A percentile compares a stretch with the other conserved stretches of the same genome.
These are phyloP conservation scores for Venturia canescens DNA, from an alignment of 1,140 invertebrate species.

Conservation along the genomic window DNA sequence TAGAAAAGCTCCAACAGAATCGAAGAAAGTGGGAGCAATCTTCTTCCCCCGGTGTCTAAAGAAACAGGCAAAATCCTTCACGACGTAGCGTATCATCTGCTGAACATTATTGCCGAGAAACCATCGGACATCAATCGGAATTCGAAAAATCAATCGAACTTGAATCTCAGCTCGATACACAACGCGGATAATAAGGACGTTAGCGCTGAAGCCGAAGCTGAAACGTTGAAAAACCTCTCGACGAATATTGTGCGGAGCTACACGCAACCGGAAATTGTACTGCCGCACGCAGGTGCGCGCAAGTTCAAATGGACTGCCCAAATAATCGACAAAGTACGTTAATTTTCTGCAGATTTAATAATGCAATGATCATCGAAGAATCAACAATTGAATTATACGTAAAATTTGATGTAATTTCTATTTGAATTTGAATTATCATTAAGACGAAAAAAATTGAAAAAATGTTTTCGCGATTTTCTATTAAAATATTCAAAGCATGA, in stretches of 20 bases:
- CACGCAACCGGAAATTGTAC: conserved; percentile 51
- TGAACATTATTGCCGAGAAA: conserved; percentile 62
- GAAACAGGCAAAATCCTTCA: conserved; percentile 59
- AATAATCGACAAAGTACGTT: background rate
- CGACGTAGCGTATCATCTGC: conserved; percentile 59
- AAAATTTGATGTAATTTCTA: background rate
- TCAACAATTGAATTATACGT: too few relatives aligned
- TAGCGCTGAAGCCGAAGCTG: background rate
- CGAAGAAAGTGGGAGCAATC: conserved; percentile 68
- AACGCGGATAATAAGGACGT: conserved; percentile 24
- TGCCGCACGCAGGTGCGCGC: conserved; percentile 41
- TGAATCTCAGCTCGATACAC: conserved; percentile 31
- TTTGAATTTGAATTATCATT: background rate
- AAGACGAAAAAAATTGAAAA: background rate
- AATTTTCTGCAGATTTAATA: too few relatives aligned
- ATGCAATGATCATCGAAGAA: too few relatives aligned
- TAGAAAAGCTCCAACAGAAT: conserved; percentile 65
- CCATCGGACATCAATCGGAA: conserved; percentile 54
- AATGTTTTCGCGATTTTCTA: conserved; percentile 7
- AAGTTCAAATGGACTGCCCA: conserved; percentile 9
- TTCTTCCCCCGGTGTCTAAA: conserved; percentile 63
- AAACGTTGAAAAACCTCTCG: conserved; percentile 45
- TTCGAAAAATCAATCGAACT: conserved; percentile 23
- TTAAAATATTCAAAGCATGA: too few relatives aligned
- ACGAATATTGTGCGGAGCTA: conserved; percentile 57